Conservation (phyloP, 2,797 vertebrate genomes). For the Telmatherina bonti region DNA sequence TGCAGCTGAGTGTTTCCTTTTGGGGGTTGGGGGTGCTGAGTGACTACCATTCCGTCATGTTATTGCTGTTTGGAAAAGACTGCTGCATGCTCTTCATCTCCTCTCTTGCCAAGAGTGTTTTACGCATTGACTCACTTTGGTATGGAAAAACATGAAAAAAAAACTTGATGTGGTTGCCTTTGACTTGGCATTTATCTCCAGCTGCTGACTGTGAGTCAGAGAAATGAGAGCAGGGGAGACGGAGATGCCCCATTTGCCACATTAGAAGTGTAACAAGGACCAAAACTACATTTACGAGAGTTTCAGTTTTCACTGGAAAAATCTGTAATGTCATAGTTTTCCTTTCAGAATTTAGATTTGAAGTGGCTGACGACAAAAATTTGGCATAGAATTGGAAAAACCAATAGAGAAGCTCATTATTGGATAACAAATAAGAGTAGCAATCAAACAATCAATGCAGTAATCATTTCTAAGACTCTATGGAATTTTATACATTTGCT, state of each 20-base stretch:
- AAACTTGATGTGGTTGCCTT: conserved; percentile 63
- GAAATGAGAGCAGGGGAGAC: conserved; percentile 24
- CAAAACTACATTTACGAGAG: conserved; percentile 18
- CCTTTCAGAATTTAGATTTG: conserved; percentile 10
- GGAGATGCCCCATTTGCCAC: conserved; percentile 48
- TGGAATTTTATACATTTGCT: too few species aligned
- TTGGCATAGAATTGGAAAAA: neutral
- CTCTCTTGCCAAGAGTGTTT: conserved; percentile 80
- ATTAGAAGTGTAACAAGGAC: conserved; percentile 52
- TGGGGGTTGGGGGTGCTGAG: conserved; percentile 37
- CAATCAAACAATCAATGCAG: too few species aligned
- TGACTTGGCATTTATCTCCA: conserved; percentile 68
- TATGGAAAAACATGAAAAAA: conserved; percentile 72
- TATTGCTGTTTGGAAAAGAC: conserved; percentile 78
- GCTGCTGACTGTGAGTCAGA: conserved; percentile 33
- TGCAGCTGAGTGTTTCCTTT: conserved; percentile 59
- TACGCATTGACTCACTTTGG: conserved; percentile 85
- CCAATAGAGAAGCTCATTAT: neutral
- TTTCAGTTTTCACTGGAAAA: conserved; percentile 25
- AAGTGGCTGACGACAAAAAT: neutral
- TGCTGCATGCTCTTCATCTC: conserved; percentile 74
- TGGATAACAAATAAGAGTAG: neutral
- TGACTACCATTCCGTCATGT: conserved; percentile 69
- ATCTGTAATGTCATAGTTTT: conserved; percentile 20
- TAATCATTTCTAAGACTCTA: too few species aligned